Evolutionary conservation across 2,888 invertebrate genomes (phyloP).

Genomic region (Nephrotoma flavescens): DNA sequence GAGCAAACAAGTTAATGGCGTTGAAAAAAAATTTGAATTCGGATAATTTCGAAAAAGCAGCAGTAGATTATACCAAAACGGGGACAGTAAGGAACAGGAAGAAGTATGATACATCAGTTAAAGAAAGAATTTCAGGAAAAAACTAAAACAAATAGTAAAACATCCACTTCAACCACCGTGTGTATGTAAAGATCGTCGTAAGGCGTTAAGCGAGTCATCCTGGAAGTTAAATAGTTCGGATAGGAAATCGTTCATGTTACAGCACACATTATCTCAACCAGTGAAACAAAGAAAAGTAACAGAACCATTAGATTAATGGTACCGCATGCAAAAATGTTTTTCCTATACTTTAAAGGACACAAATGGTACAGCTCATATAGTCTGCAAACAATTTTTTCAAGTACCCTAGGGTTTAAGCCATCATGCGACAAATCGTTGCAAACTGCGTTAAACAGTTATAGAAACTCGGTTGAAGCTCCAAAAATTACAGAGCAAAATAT

Average conservation of each 20-base stretch:
- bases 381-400: too few species aligned
- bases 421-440: too few species aligned
- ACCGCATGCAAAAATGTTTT: too few species aligned
- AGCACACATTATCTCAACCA: background rate
- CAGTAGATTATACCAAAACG: background rate
- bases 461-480: too few species aligned
- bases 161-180: background rate
- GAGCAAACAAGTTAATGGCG: background rate
- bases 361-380: too few species aligned
- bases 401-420: too few species aligned
- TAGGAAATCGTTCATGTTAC: background rate
- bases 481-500: too few species aligned
- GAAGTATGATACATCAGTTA: background rate
- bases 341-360: too few species aligned
- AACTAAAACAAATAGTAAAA: too few species aligned
- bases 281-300: background rate
- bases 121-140: background rate
- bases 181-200: too few species aligned
- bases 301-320: background rate
- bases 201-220: background rate
- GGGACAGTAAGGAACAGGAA: background rate
- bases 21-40: background rate
- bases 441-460: too few species aligned
- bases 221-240: background rate
- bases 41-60: background rate